Evolutionary conservation across 2,888 invertebrate genomes (phyloP).

Genomic region (Nomada lathburiana): DNA sequence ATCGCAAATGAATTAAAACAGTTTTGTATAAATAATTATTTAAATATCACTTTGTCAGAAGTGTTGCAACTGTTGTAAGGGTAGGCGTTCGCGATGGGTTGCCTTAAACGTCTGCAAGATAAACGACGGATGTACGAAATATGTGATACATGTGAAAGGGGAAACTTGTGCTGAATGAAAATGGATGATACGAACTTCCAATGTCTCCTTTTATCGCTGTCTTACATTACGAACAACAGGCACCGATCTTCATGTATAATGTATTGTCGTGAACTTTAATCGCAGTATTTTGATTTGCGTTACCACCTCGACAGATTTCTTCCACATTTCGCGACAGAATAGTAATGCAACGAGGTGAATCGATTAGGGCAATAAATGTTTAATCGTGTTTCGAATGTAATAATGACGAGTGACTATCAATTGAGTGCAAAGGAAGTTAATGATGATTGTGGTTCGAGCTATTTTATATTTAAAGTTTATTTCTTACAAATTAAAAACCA

Average conservation of each 20-base stretch:
- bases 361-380: background rate
- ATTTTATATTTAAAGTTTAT: too few species aligned
- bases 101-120: conserved; percentile 47
- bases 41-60: background rate
- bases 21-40: background rate
- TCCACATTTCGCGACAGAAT: background rate
- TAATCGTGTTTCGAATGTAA: background rate
- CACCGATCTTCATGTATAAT: conserved; percentile 49
- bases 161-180: conserved; percentile 58
- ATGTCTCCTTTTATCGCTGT: conserved; percentile 38
- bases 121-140: conserved; percentile 45
- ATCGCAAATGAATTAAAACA: background rate
- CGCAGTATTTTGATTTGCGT: conserved; percentile 20
- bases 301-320: conserved; percentile 3
- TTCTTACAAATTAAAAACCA: too few species aligned
- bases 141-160: conserved; percentile 38
- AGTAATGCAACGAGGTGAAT: conserved; percentile 1
- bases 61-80: conserved; percentile 1
- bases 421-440: background rate
- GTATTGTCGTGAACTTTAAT: conserved; percentile 31
- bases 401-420: background rate
- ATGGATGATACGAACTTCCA: conserved; percentile 64
- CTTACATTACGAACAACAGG: conserved; percentile 20
- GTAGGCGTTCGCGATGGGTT: background rate
- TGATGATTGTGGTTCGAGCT: too few species aligned